Evolutionary conservation across 2,888 invertebrate species (phyloP).

Genomic region (Cataglyphis rosenhaueri): DNA sequence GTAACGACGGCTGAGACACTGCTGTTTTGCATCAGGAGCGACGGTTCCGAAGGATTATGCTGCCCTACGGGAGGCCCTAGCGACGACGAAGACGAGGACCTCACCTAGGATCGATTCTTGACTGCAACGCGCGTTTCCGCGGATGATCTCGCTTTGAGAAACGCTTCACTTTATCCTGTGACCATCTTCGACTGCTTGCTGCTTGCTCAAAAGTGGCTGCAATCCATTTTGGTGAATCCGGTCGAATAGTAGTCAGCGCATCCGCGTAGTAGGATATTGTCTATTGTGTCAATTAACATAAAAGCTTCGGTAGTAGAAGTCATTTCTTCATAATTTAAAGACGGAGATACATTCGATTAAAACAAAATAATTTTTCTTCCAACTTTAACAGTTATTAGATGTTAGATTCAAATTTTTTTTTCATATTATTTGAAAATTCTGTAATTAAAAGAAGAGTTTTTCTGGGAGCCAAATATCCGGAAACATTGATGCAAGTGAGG

Average conservation of each 20-base stretch:
- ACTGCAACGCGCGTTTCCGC: slow-evolving; percentile 41
- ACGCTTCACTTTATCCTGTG: slow-evolving; percentile 40
- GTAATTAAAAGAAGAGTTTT: not conserved
- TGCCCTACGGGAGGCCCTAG: slow-evolving; percentile 90
- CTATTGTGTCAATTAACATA: slow-evolving; percentile 65
- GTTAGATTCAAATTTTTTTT: slow-evolving; percentile 15
- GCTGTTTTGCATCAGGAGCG: slow-evolving; percentile 93
- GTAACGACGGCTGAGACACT: slow-evolving; percentile 92
- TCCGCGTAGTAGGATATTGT: slow-evolving; percentile 48
- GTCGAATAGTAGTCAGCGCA: slow-evolving; percentile 49
- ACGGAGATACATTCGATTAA: slow-evolving; percentile 26
- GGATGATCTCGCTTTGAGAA: slow-evolving; percentile 28
- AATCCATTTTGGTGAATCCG: slow-evolving; percentile 58
- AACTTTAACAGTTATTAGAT: slow-evolving; percentile 1
- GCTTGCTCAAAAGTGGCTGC: slow-evolving; percentile 38
- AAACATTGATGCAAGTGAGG: too few relatives aligned
- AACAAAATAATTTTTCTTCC: not conserved
- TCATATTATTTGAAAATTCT: not conserved
- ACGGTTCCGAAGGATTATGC: slow-evolving; percentile 94
- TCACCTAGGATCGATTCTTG: slow-evolving; percentile 77
- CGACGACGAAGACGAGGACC: slow-evolving; percentile 86
- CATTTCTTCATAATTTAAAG: slow-evolving; percentile 27
- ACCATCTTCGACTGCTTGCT: slow-evolving; percentile 24
- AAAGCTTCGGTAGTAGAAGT: slow-evolving; percentile 33
- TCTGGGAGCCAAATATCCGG: not conserved